Conservation (phyloP, 2,797 vertebrate genomes). For the Sebastes umbrosus region DNA sequence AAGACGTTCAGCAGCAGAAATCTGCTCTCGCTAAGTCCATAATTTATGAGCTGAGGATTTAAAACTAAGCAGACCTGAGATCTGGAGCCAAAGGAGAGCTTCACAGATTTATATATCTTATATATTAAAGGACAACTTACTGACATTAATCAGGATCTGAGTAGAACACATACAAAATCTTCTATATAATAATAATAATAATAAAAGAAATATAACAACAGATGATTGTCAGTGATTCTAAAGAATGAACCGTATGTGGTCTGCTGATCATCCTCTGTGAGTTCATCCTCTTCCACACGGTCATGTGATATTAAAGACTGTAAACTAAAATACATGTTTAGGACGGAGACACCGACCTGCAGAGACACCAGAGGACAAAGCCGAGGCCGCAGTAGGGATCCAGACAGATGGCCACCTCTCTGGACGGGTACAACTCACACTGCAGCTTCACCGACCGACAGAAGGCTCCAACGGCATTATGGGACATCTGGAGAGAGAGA, state of each 20-base stretch:
- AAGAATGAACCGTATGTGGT: background rate
- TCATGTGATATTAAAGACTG: background rate
- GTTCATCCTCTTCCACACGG: background rate
- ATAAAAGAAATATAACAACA: background rate
- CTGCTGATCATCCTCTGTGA: background rate
- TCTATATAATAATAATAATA: background rate
- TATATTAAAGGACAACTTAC: background rate
- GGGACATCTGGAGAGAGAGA: conserved; percentile 88
- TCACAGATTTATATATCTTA: background rate
- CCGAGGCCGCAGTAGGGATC: conserved; percentile 99
- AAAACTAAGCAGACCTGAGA: conserved; percentile 15
- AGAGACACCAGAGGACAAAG: conserved; percentile 99
- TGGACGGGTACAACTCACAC: conserved; percentile 98
- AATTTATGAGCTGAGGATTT: conserved; percentile 21
- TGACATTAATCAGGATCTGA: background rate
- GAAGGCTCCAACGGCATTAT: conserved; percentile 96
- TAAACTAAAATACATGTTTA: background rate
- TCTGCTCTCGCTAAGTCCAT: background rate
- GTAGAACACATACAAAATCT: accelerated
- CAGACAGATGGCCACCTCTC: conserved; percentile 98
- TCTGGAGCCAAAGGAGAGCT: background rate
- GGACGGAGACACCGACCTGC: conserved; percentile 83
- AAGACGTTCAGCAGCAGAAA: conserved; percentile 10
- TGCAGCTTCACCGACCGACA: conserved; percentile 99
- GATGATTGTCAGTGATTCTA: background rate